Evolutionary conservation across 1,140 invertebrate genomes (phyloP).

Genomic region (Streblospio benedicti): DNA sequence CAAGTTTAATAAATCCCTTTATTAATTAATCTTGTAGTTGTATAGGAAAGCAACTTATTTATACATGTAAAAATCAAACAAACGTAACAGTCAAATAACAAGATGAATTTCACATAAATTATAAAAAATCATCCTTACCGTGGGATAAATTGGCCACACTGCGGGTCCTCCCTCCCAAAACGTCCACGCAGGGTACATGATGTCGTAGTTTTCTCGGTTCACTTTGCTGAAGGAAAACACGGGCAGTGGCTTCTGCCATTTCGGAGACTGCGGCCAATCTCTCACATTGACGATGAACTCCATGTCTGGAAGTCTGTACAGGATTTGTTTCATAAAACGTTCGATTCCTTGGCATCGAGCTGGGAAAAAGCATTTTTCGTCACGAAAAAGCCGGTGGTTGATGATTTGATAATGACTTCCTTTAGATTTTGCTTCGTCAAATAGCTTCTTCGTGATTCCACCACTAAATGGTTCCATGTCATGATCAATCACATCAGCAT

Average conservation of each 20-base stretch:
- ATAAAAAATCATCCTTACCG: too few species aligned
- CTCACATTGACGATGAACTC: slow-evolving; percentile 82
- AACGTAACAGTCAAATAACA: too few species aligned
- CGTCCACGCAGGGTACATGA: slow-evolving; percentile 93
- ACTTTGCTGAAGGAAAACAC: slow-evolving; percentile 94
- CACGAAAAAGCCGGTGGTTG: slow-evolving; percentile 67
- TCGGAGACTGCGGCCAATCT: slow-evolving; percentile 81
- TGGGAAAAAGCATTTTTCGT: slow-evolving; percentile 65
- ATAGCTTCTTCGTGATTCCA: too few species aligned
- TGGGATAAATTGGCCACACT: slow-evolving; percentile 57
- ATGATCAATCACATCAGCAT: too few species aligned
- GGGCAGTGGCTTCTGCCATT: slow-evolving; percentile 59
- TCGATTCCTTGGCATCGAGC: slow-evolving; percentile 87
- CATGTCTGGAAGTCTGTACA: slow-evolving; percentile 65
- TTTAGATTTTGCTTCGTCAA: too few species aligned
- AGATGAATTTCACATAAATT: too few species aligned
- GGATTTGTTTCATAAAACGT: slow-evolving; percentile 64
- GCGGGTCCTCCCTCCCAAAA: slow-evolving; percentile 97
- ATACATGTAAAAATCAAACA: too few species aligned
- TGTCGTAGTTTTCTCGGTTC: too few species aligned
- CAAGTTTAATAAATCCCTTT: too few species aligned
- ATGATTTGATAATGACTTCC: slow-evolving; percentile 68
- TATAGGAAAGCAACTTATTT: too few species aligned
- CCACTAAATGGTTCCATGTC: too few species aligned
- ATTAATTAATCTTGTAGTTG: too few species aligned